Evolutionary conservation across 2,888 invertebrate genomes (phyloP), one percentile per base, ranked within the genome.

Genomic region (Schizaphis graminum): DNA sequence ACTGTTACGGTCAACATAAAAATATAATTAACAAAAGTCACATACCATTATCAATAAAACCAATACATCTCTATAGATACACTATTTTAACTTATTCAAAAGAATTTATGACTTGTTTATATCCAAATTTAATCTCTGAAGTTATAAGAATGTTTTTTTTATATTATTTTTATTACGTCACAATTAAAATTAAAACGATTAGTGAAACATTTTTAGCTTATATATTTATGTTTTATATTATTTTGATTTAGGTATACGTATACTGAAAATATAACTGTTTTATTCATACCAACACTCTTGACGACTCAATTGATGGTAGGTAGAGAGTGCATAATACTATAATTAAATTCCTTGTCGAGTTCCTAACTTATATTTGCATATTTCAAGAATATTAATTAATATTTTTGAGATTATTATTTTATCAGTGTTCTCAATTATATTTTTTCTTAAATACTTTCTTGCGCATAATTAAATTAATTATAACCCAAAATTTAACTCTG

Each of bases 331-430:
- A 28, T 44, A 35, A 85, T 41, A 85, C 28, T 57, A 13, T n/a
- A 91, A 86, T 91, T 86, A 57, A 85, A 86, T 86, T 91, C 44
- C n/a, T 57, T 44, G n/a, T 13, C 26, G 10, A 91, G 41, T 53
- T 84, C 13, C 26, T 35, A 35, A 56, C 56, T 41, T n/a, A 85
- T 85, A 85, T 56, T 57, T 91, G 85, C 56, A 91, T 85, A 91
- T 77, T 56, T 85, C 21, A 24, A 84, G 44, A 85, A n/a, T 8
- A 53, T 85, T 85, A 91, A 91, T 44, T 28, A 56, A 91, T 85
- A 85, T 57, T 85, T 91, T 56, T 44, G 11, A 56, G 41, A 44
- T 56, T 85, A 91, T 53, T 84, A 56, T 85, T 56, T 24, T 56
- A 44, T 53, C 56, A 41, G 57, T 57, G n/a, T 84, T 16, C 21